These are phyloP conservation scores for Scolanthus callimorphus DNA, from an alignment of 92 coral and sea anemone species.

Conservation along the genomic window DNA sequence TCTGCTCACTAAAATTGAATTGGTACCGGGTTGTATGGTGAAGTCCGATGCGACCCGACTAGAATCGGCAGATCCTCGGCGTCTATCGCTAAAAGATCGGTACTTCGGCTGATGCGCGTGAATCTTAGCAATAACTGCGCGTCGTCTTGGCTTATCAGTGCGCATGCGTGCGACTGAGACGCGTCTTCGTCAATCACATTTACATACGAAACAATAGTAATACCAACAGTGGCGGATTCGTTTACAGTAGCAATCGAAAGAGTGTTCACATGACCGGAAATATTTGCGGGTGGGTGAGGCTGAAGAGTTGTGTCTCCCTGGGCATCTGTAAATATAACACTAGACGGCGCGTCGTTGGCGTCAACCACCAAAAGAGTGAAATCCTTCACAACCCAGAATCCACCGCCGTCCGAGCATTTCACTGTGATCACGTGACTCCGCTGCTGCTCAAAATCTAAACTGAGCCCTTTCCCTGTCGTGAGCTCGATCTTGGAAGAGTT, in stretches of 20 bases:
- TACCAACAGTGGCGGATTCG: constrained; percentile 56
- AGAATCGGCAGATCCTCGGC: constrained; percentile 19
- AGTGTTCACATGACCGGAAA: constrained; percentile 25
- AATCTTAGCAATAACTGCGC: constrained; percentile 40
- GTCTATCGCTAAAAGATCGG: no score
- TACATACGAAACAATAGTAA: constrained; percentile 60
- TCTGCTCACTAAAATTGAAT: constrained; percentile 47
- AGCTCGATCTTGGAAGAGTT: constrained; percentile 19
- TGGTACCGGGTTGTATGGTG: constrained; percentile 67
- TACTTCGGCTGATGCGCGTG: constrained; percentile 38
- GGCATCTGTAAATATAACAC: constrained; percentile 50
- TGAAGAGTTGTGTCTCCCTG: constrained; percentile 53
- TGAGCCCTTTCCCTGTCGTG: constrained; percentile 52
- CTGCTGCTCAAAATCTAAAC: constrained; percentile 52
- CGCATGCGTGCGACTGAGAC: constrained; percentile 50
- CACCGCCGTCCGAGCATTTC: constrained; percentile 55
- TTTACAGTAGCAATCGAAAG: constrained; percentile 55
- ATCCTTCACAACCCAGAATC: constrained; percentile 30
- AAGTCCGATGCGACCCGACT: constrained; percentile 42
- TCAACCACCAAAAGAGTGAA: constrained; percentile 38
- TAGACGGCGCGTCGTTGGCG: constrained; percentile 53
- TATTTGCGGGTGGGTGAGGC: constrained; percentile 45
- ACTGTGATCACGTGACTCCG: constrained; percentile 28
- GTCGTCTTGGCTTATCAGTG: constrained; percentile 56
- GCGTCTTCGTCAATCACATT: constrained; percentile 55